Conservation (phyloP, 1,140 invertebrate species). For the Drosophila ananassae region DNA sequence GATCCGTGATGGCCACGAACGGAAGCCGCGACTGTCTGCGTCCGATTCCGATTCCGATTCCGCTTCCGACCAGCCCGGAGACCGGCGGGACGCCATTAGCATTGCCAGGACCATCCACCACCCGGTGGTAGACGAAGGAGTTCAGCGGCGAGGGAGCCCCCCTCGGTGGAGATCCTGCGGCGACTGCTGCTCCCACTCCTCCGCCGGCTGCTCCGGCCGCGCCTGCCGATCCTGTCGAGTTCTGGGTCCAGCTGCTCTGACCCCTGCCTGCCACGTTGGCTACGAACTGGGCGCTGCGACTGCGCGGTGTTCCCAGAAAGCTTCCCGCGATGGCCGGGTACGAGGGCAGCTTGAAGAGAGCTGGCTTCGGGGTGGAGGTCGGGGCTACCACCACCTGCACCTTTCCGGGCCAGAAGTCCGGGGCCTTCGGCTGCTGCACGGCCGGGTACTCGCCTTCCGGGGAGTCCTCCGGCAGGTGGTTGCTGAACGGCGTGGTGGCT, state of each 20-base stretch:
- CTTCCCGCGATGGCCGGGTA: slow-evolving; percentile 69
- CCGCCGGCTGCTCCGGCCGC: slow-evolving; percentile 8
- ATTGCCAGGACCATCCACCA: slow-evolving; percentile 48
- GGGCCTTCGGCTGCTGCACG: background rate
- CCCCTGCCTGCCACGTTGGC: slow-evolving; percentile 68
- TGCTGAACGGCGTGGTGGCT: slow-evolving; percentile 6
- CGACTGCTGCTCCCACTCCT: slow-evolving; percentile 1
- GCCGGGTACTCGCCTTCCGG: background rate
- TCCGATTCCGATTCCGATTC: slow-evolving; percentile 36
- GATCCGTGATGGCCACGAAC: slow-evolving; percentile 80
- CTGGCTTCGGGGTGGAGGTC: slow-evolving; percentile 51
- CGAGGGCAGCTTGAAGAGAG: slow-evolving; percentile 63
- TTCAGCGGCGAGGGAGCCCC: slow-evolving; percentile 54
- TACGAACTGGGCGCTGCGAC: slow-evolving; percentile 73
- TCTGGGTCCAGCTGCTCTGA: slow-evolving; percentile 48
- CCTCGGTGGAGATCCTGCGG: background rate
- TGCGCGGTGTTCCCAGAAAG: slow-evolving; percentile 69
- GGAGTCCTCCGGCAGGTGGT: slow-evolving; percentile 34
- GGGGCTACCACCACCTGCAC: background rate
- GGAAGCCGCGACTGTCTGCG: slow-evolving; percentile 73
- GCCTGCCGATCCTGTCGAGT: slow-evolving; percentile 2
- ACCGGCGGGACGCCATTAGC: slow-evolving; percentile 14
- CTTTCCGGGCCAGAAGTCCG: slow-evolving; percentile 63
- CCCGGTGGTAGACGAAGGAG: slow-evolving; percentile 80
- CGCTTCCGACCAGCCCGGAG: slow-evolving; percentile 25